These are phyloP conservation scores for Knipowitschia caucasica DNA, from an alignment of 2,797 vertebrate genomes.

Conservation along the genomic window DNA sequence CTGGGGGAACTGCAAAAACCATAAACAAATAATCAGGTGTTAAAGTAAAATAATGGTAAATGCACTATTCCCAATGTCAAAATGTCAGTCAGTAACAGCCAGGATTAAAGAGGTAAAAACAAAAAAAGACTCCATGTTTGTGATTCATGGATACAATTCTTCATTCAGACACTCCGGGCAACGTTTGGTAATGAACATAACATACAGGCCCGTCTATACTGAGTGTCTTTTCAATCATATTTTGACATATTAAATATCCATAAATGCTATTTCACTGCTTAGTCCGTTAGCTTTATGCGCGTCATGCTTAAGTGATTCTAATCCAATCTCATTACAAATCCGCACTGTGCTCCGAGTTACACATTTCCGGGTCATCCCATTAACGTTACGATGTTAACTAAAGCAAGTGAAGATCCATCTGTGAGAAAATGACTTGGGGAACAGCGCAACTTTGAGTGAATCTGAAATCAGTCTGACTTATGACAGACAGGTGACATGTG, in stretches of 20 bases:
- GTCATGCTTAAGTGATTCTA: not conserved
- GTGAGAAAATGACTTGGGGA: too few species aligned
- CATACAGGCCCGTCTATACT: not conserved
- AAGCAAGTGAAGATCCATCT: not conserved
- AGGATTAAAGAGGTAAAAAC: too few species aligned
- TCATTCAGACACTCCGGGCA: not conserved
- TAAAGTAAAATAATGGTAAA: too few species aligned
- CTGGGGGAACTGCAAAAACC: too few species aligned
- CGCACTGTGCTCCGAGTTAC: not conserved
- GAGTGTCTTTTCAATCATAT: not conserved
- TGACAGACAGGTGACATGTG: not conserved
- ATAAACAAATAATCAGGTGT: too few species aligned
- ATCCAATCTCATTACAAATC: not conserved
- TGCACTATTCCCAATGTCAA: too few species aligned
- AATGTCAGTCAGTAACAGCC: too few species aligned
- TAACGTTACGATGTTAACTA: not conserved
- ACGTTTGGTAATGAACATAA: not conserved
- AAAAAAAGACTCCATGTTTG: too few species aligned
- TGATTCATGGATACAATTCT: not conserved
- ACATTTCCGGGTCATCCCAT: not conserved
- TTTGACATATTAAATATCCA: not conserved
- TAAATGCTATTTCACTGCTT: not conserved
- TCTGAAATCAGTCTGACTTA: not conserved
- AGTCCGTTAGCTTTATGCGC: not conserved
- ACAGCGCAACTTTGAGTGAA: too few species aligned